Percentiles rank a stretch among this genome's conserved stretches.
phyloP scores from a whole-genome alignment of 1,140 invertebrate species.

The Sesamia nonagrioides region DNA sequence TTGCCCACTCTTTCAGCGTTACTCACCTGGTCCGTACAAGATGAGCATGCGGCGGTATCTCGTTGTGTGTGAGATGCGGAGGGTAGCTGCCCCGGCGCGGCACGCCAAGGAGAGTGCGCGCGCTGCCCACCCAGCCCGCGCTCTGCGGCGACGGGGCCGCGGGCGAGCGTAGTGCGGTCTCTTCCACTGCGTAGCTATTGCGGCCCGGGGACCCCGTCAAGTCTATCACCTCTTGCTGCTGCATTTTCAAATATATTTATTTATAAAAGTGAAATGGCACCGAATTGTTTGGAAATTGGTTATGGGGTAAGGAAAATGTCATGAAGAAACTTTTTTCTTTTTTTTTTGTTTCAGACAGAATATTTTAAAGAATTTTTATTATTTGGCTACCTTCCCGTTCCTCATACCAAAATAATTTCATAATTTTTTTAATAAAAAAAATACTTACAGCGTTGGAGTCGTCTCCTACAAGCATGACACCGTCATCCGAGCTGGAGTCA shows the following conservation, averaged over 20 bases:
- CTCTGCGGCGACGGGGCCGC: not conserved
- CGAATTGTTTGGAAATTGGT: no score
- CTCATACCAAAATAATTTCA: no score
- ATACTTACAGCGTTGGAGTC: conserved; percentile 69
- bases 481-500: conserved; percentile 90
- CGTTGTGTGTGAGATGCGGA: conserved; percentile 26
- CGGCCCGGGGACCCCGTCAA: conserved; percentile 65
- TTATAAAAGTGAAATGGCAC: no score
- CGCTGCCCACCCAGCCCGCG: conserved; percentile 2
- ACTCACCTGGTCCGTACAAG: conserved; percentile 44
- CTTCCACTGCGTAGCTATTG: conserved; percentile 38
- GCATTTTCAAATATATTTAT: not conserved
- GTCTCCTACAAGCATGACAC: conserved; percentile 86
- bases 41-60: conserved; percentile 53
- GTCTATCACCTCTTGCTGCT: conserved; percentile 75
- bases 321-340: no score
- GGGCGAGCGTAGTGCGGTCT: conserved; percentile 14
- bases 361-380: no score
- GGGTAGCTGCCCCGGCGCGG: conserved; percentile 18
- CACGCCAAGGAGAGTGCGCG: conserved; percentile 13
- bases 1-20: no score
- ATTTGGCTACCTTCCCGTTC: no score
- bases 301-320: no score
- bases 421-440: no score
- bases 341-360: no score